These are phyloP conservation scores for Turnix velox DNA, from an alignment of 2,113 vertebrate species.

Conservation along the genomic window DNA sequence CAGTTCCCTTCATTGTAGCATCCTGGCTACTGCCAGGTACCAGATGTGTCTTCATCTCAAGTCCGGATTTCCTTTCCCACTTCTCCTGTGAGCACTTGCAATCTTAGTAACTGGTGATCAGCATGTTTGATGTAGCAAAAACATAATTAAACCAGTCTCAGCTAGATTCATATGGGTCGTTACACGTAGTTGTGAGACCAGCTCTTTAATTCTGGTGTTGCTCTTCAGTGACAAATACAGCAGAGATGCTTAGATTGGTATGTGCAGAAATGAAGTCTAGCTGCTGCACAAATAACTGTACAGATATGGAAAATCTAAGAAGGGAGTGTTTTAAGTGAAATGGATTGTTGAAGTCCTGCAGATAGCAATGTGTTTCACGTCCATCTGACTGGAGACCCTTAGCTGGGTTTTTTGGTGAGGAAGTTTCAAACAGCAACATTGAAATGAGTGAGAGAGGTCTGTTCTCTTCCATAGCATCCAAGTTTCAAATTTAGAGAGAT, in stretches of 20 bases:
- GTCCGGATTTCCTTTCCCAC: neutral
- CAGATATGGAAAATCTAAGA: neutral
- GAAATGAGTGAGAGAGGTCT: neutral
- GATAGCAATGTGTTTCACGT: neutral
- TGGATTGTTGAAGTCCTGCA: neutral
- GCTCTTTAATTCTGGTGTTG: neutral
- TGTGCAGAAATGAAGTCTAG: neutral
- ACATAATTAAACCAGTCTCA: neutral
- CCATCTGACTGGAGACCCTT: neutral
- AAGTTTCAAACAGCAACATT: neutral
- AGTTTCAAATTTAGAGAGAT: neutral
- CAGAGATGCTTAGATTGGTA: neutral
- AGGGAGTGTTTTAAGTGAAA: neutral
- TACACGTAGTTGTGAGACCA: neutral
- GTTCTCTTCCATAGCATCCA: neutral
- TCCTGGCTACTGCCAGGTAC: neutral
- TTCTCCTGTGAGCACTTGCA: neutral
- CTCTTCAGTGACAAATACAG: neutral
- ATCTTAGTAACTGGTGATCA: neutral
- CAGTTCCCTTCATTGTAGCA: neutral
- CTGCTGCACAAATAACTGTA: neutral
- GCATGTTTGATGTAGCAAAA: rapidly evolving
- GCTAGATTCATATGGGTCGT: neutral
- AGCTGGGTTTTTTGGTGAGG: neutral
- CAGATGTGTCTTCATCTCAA: neutral